phyloP scores from a whole-genome alignment of 1,140 invertebrate genomes.

The Neocloeon triangulifer region DNA sequence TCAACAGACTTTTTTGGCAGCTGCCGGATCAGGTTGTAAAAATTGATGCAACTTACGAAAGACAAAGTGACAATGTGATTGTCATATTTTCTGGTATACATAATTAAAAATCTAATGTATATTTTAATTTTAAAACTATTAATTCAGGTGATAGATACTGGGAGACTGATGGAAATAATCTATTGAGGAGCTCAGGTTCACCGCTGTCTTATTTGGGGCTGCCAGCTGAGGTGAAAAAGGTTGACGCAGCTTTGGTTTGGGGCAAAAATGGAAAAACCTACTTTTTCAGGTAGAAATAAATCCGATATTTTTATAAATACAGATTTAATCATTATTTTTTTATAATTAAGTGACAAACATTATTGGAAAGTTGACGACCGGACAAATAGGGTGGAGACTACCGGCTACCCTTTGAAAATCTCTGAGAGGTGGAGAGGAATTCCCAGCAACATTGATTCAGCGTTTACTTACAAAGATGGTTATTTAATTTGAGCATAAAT shows the following conservation, averaged over 20 bases:
- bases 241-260: constrained; percentile 48
- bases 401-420: constrained; percentile 38
- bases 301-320: too few relatives aligned
- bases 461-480: constrained; percentile 35
- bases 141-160: constrained; percentile 35
- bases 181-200: constrained; percentile 26
- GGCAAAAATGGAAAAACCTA: constrained; percentile 26
- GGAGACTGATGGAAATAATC: constrained; percentile 34
- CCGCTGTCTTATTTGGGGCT: constrained; percentile 34
- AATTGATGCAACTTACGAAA: constrained; percentile 55
- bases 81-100: constrained; percentile 47
- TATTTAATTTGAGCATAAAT: constrained; percentile 7
- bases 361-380: constrained; percentile 43
- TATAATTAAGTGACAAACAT: constrained; percentile 2
- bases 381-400: constrained; percentile 25
- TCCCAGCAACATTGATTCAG: constrained; percentile 34
- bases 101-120: background rate
- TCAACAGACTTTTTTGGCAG: constrained; percentile 30
- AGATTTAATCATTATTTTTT: constrained; percentile 19
- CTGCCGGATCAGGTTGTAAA: constrained; percentile 30
- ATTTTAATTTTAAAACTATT: constrained; percentile 2
- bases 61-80: constrained; percentile 37
- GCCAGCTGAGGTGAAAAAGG: constrained; percentile 29
- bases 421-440: constrained; percentile 42
- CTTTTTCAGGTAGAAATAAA: constrained; percentile 21